Evolutionary conservation across 2,797 vertebrate genomes (phyloP), one percentile per base, ranked within the genome.

Genomic region (Lagodon rhomboides): DNA sequence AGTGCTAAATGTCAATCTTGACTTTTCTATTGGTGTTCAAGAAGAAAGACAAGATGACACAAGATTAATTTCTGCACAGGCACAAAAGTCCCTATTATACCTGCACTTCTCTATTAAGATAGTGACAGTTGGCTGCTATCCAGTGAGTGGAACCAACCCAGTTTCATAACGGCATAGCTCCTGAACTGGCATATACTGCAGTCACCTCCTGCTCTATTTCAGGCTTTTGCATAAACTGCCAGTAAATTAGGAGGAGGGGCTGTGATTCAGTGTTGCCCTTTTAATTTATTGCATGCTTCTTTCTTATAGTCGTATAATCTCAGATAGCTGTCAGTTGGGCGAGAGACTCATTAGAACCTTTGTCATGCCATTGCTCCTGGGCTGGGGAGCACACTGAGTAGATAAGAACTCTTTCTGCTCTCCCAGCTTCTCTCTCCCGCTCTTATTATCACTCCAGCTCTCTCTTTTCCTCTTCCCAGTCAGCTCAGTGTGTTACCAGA

Each of bases 341-440:
- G 6, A 75, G 86, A 77, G 82, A 68, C 73, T 86, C 86, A 88
- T 92, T 86, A 88, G 75, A 81, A 77, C 75, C 44, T 79, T 87
- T 89, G 88, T 87, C 68, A 80, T 72, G 66, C 69, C 11, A 12
- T 73, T 73, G 65, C 85, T 86, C 59, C 75, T 77, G 68, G 68
- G 67, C 82, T 59, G 67, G 58, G 50, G 59, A 83, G 27, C 79
- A 67, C 41, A 72, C 66, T 60, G 68, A 84, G 67, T 41, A 87
- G 80, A 87, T 87, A 89, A 79, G 78, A 73, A 86, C 73, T 83
- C 47, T 54, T 71, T 77, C 73, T 74, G 50, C 65, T 73, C 75
- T 75, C 18, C 16, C 59, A 49, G 50, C 64, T 30, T 62, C 51
- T 76, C 63, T 61, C 63, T 61, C 6, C 71, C 7, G 16, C 50